Percentiles rank a stretch among this genome's conserved stretches.
Evolutionary conservation across 2,113 vertebrate genomes (phyloP).

Genomic region (Prionailurus bengalensis): DNA sequence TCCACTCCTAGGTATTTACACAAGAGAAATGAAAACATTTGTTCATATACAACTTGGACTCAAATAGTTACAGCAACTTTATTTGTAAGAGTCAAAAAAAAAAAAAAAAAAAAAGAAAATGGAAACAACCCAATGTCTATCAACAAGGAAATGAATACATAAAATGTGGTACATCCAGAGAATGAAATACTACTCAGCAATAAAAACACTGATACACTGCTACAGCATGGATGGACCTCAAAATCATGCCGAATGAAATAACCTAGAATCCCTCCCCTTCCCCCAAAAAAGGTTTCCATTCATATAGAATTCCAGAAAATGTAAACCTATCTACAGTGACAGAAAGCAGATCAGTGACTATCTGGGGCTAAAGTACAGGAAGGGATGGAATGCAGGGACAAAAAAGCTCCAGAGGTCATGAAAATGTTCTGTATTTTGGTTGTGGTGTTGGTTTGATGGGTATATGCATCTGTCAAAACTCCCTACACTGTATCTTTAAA

Average conservation of each 20-base stretch:
- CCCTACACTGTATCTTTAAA: neutral
- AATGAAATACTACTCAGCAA: neutral
- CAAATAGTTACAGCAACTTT: neutral
- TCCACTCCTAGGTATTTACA: neutral
- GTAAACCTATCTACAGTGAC: neutral
- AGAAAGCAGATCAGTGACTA: constrained; percentile 14
- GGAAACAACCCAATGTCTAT: neutral
- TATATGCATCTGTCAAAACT: neutral
- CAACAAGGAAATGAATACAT: neutral
- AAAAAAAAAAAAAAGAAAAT: neutral
- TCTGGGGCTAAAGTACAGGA: neutral
- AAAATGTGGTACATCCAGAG: neutral
- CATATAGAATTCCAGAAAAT: neutral
- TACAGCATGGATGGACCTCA: neutral
- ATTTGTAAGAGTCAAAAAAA: neutral
- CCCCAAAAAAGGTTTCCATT: neutral
- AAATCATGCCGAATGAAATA: neutral
- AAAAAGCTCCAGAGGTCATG: neutral
- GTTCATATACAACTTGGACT: neutral
- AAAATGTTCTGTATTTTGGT: neutral
- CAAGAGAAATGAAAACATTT: constrained; percentile 50
- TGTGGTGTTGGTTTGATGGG: neutral
- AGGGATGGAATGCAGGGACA: neutral
- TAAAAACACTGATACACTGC: neutral
- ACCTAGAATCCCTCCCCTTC: neutral